These are phyloP conservation scores for Chondrilla cf. caribensis DNA, from an alignment of 37 sponge, comb jelly and placozoan genomes.

Conservation along the genomic window DNA sequence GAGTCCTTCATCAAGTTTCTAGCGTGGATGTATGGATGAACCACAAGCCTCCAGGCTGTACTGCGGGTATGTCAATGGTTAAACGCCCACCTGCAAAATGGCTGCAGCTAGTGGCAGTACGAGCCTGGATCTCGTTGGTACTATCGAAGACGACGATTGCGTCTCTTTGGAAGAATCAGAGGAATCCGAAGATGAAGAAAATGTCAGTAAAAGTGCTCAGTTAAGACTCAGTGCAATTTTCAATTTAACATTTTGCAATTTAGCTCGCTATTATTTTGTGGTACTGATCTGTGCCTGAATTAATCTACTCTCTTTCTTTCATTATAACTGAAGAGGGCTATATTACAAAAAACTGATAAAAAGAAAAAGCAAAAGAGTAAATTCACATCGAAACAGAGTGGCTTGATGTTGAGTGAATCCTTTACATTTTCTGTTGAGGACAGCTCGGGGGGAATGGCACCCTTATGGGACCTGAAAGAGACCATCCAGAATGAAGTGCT, in stretches of 20 bases:
- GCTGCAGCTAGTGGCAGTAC: too few species aligned
- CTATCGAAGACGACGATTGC: slow-evolving; percentile 79
- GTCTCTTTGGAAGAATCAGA: slow-evolving; percentile 38
- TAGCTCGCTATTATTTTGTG: too few species aligned
- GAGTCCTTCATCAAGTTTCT: too few species aligned
- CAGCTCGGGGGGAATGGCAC: background rate
- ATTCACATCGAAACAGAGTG: background rate
- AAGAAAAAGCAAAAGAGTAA: slow-evolving; percentile 4
- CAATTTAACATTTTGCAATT: too few species aligned
- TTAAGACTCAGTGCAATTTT: too few species aligned
- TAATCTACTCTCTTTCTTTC: too few species aligned
- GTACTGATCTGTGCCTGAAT: too few species aligned
- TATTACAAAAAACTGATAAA: too few species aligned
- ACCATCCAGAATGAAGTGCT: background rate
- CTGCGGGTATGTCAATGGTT: background rate
- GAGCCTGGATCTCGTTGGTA: slow-evolving; percentile 49
- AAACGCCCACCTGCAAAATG: too few species aligned
- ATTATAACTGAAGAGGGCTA: too few species aligned
- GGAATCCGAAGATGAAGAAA: slow-evolving; percentile 56
- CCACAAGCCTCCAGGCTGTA: background rate
- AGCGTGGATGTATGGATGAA: too few species aligned
- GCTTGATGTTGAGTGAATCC: background rate
- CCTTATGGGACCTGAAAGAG: slow-evolving; percentile 1
- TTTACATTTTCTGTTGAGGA: slow-evolving; percentile 3
- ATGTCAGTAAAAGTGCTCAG: slow-evolving; percentile 7